Base-by-base conservation (phyloP, 92 coral and sea anemone genomes). In the Pocillopora meandrina region DNA sequence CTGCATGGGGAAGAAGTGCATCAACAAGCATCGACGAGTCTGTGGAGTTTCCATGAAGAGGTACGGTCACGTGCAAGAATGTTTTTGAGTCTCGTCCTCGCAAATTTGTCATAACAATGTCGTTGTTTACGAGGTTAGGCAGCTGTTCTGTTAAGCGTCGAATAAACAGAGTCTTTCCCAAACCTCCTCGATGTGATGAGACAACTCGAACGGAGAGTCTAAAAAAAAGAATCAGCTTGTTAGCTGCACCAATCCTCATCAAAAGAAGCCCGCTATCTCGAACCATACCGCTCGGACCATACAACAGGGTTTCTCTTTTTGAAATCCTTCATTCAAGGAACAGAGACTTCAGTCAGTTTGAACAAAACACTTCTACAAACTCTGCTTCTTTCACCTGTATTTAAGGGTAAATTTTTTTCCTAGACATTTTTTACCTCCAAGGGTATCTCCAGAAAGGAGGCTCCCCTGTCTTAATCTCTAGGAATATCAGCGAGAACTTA, bases 181-280 rank as follows among this genome's bases (percentile, higher is more conserved):
- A 84, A 31, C 98, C 95, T n/a, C 93, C 92, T 73, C 98, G 91
- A 14, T 75, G 77, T 16, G 98, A 94, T n/a, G 92, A 82, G 0
- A 94, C 87, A 6, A 94, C 95, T 60, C 95, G 89, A 20, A 93
- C 87, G 21, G 87, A 88, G 23, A 93, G 88, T 69, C 96, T 93
- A 52, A 18, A 49, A 1, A 12, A 3, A 15, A 26, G 31, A 26
- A 12, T 36, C 26, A 34, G n/a, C 0, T 0, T 8, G 13, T 23
- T 21, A 55, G 3, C 3, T 16, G 8, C 17, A 42, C 7, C 7
- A 42, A 42, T 42, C 8, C 52, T 42, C 52, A 42, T 42, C 4
- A 42, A 42, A 42, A 42, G 8, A 26, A 26, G 31, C 31, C 31
- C 52, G 52, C 52, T 42, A 42, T 42, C 2, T 42, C 52, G 52